Percentiles rank a stretch among this genome's conserved stretches.
phyloP scores from a whole-genome alignment of 2,113 vertebrate genomes.

The Pampusana beccarii region DNA sequence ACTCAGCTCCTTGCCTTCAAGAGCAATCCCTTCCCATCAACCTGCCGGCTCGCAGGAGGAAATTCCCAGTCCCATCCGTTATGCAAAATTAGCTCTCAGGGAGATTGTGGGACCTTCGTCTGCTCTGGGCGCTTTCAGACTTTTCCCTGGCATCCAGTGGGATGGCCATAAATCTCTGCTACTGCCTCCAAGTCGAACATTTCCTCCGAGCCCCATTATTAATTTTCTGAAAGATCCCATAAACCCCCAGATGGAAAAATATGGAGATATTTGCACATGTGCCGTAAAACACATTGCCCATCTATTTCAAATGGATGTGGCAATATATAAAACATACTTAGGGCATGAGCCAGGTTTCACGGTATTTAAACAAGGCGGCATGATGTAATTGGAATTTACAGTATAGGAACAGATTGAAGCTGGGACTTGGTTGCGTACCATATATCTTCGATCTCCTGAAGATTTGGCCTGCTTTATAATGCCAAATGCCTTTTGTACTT shows the following conservation, averaged over 20 bases:
- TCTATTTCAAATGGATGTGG: constrained; percentile 66
- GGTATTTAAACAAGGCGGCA: constrained; percentile 60
- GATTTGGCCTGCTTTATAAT: constrained; percentile 31
- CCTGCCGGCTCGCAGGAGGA: background rate
- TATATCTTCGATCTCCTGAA: constrained; percentile 59
- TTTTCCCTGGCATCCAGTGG: constrained; percentile 45
- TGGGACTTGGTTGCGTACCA: background rate
- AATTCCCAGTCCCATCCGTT: background rate
- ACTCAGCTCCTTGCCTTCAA: background rate
- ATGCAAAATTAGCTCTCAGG: background rate
- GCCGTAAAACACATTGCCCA: constrained; percentile 42
- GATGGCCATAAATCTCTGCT: background rate
- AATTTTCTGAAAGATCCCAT: constrained; percentile 65
- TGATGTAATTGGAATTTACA: constrained; percentile 71
- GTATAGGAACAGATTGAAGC: constrained; percentile 39
- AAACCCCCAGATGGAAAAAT: constrained; percentile 67
- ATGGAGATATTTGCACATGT: constrained; percentile 57
- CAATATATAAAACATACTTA: constrained; percentile 62
- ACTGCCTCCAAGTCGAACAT: constrained; percentile 54
- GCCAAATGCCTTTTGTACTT: constrained; percentile 61
- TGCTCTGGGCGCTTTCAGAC: background rate
- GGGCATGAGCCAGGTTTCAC: constrained; percentile 50
- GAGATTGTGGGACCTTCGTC: background rate
- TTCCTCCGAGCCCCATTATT: constrained; percentile 64
- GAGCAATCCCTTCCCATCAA: background rate